Conservation (phyloP, 2,113 vertebrate genomes). For the Tichodroma muraria region DNA sequence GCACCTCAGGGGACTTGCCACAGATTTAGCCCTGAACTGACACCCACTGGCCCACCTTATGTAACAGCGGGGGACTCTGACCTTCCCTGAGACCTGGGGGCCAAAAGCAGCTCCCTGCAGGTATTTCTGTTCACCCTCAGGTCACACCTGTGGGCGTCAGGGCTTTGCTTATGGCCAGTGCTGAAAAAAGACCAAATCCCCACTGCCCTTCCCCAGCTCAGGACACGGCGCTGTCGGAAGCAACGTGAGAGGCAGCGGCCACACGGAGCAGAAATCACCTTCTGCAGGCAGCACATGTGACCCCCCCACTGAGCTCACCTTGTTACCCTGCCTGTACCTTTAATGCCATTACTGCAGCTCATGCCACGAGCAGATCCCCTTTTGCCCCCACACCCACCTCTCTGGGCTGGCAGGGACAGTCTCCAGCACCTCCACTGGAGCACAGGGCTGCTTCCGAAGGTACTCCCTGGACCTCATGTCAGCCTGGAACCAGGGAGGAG, state of each 20-base stretch:
- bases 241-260: neutral
- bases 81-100: neutral
- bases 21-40: neutral
- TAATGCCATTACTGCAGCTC: slow-evolving; percentile 63
- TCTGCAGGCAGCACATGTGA: neutral
- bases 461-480: slow-evolving; percentile 85
- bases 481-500: slow-evolving; percentile 68
- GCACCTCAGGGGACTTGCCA: too few species aligned
- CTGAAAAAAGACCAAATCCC: slow-evolving; percentile 28
- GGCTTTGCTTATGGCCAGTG: neutral
- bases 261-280: neutral
- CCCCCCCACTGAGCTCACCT: neutral
- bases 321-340: slow-evolving; percentile 22
- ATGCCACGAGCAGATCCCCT: neutral
- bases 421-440: neutral
- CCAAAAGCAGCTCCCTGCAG: neutral
- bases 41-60: neutral
- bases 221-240: neutral
- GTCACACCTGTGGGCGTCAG: neutral
- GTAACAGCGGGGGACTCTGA: neutral
- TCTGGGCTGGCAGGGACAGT: neutral
- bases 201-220: neutral
- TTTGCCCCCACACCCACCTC: slow-evolving; percentile 37
- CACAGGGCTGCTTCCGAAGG: slow-evolving; percentile 70
- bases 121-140: neutral